phyloP scores from a whole-genome alignment of 1,140 invertebrate species.

The Anthonomus grandis region DNA sequence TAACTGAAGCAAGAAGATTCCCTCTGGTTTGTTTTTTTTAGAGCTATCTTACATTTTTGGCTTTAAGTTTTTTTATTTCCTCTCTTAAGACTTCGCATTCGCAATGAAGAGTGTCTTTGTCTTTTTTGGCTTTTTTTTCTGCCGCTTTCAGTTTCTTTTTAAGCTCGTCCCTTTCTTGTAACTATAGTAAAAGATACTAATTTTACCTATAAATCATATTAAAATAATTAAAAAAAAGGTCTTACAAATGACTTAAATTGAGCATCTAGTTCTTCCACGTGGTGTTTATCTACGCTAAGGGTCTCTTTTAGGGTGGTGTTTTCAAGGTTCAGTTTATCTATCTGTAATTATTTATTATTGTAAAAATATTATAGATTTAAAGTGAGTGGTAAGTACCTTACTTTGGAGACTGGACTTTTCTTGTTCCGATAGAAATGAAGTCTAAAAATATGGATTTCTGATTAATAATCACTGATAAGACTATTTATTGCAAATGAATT shows the following conservation, averaged over 20 bases:
- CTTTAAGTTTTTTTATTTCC: constrained; percentile 19
- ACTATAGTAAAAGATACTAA: constrained; percentile 14
- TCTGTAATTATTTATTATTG: constrained; percentile 12
- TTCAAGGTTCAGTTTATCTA: constrained; percentile 10
- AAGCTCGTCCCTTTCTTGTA: constrained; percentile 16
- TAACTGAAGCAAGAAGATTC: no score
- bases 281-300: constrained; percentile 21
- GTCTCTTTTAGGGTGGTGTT: constrained; percentile 17
- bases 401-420: no score
- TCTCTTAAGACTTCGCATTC: constrained; percentile 16
- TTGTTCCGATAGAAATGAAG: no score
- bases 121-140: constrained; percentile 20
- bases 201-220: neutral
- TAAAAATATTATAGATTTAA: neutral
- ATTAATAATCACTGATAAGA: no score
- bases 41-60: constrained; percentile 12
- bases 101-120: constrained; percentile 17
- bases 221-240: no score
- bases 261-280: constrained; percentile 34
- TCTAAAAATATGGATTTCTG: no score
- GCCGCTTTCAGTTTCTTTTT: constrained; percentile 22
- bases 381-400: no score
- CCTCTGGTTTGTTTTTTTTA: neutral
- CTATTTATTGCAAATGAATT: no score
- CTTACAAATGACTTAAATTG: constrained; percentile 34